Conservation (phyloP, 2,113 vertebrate genomes). For the Mesembrinibis cayennensis region DNA sequence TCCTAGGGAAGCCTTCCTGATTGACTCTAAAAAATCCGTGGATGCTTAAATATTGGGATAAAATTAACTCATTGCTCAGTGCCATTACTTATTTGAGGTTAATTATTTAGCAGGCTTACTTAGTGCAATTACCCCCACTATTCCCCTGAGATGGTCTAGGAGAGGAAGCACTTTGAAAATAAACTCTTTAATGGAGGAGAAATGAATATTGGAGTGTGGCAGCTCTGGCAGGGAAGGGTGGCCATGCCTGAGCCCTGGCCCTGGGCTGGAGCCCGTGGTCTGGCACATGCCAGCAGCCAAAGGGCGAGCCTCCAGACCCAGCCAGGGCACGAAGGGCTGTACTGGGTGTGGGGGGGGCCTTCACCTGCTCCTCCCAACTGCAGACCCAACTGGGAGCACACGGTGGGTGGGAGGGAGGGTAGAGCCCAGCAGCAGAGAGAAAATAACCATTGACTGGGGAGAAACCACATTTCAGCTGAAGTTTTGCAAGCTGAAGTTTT, state of each 20-base stretch:
- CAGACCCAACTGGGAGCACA: not conserved
- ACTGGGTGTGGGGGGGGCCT: not conserved
- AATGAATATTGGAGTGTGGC: accelerated
- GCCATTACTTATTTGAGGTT: not conserved
- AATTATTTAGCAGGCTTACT: not conserved
- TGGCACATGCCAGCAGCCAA: not conserved
- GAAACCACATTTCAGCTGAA: not conserved
- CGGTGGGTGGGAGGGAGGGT: not conserved
- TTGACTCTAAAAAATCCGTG: not conserved
- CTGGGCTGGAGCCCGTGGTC: not conserved
- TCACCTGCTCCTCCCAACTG: not conserved
- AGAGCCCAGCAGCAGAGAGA: not conserved
- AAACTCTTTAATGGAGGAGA: not conserved
- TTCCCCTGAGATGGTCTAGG: not conserved
- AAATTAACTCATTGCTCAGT: not conserved
- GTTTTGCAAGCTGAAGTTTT: not conserved
- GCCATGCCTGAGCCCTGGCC: not conserved
- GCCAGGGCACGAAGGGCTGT: accelerated
- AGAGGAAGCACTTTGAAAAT: not conserved
- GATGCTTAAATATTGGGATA: not conserved
- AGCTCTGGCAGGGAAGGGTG: not conserved
- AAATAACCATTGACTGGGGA: not conserved
- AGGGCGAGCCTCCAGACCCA: accelerated
- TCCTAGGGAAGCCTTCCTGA: not conserved
- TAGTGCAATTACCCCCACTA: not conserved